These are phyloP conservation scores for Hafferia zeledoni DNA, from an alignment of 2,797 vertebrate species.

Conservation along the genomic window DNA sequence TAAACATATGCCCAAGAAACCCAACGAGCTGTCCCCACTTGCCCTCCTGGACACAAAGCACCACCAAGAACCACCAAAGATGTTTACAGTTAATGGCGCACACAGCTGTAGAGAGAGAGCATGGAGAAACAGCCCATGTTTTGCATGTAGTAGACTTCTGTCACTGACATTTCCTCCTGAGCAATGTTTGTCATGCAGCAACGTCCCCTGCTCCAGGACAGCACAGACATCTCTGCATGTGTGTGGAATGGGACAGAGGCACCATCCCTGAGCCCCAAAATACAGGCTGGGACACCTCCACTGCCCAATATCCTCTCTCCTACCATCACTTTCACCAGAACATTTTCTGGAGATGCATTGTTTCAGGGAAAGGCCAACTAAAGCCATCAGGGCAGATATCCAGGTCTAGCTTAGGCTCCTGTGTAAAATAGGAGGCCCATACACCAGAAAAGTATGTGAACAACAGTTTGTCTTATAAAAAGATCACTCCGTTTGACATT, in stretches of 20 bases:
- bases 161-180: not conserved
- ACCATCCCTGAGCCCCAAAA: not conserved
- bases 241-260: not conserved
- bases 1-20: not conserved
- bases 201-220: not conserved
- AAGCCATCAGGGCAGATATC: not conserved
- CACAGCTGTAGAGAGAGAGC: not conserved
- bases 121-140: not conserved
- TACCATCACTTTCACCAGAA: not conserved
- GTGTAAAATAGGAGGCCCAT: not conserved
- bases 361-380: not conserved
- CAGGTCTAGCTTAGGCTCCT: not conserved
- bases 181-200: not conserved
- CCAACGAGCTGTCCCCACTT: accelerated
- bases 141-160: not conserved
- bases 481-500: not conserved
- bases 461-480: not conserved
- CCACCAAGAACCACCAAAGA: not conserved
- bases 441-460: not conserved
- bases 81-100: not conserved
- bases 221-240: not conserved
- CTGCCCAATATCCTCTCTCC: not conserved
- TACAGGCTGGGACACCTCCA: not conserved
- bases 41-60: not conserved
- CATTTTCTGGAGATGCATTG: not conserved